Base-by-base conservation (phyloP, 2,888 invertebrate species). In the Rhagonycha fulva region DNA sequence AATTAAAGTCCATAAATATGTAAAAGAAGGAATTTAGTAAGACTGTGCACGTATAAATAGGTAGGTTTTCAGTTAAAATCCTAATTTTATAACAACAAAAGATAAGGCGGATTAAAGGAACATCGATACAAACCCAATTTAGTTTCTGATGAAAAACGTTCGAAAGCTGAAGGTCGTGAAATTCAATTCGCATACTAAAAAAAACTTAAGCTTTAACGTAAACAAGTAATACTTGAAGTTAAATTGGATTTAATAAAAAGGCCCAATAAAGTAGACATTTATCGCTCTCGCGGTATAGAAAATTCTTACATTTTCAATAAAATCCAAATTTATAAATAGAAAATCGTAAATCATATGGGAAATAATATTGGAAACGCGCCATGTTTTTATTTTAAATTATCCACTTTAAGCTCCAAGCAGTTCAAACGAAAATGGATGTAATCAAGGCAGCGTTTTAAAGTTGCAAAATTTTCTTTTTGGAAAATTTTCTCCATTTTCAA, bases 181-280 rank as follows among this genome's bases (percentile, higher is more conserved):
- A 72, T 24, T 71, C 63, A 63, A 71, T 72, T 26, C 47, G 26
- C 66, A 72, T 24, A 47, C 66, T 32, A 72, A 72, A 72, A 71
- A 72, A 72, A 72, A 72, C 71, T 72, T 72, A 72, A 66, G 71
- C 71, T 72, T 66, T 28, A 67, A 32, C 67, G 71, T 72, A 67
- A 72, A 72, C 71, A 72, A 63, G 71, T 72, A 72, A 72, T 72
- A 32, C 63, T 72, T 66, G 66, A 72, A 63, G 66, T 66, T 66
- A 72, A 72, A 72, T 72, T 72, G 71, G 32, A 72, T 72, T 72
- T 72, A 62, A 66, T 66, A 63, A 72, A 72, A 72, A 62, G 66
- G 47, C 47, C 47, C 47, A 47, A 47, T 47, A 47, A 47, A 47
- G 47, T 47, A 47, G 47, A 47, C 47, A 47, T 47, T 47, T 47